Conservation (phyloP, 2,888 invertebrate species). For the Merodon equestris region DNA sequence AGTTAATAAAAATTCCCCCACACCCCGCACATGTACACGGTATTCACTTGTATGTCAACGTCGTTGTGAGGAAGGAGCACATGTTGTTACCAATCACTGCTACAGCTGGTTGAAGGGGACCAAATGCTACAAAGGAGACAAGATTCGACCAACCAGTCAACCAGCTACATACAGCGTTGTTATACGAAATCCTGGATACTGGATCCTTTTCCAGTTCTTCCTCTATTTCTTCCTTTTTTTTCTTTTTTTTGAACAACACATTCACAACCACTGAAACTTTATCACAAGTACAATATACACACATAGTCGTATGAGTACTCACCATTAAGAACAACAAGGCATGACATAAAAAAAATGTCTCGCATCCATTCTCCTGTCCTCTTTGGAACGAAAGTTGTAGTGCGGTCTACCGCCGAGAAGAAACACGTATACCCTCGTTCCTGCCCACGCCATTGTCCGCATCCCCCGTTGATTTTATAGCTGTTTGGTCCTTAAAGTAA, state of each 20-base stretch:
- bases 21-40: slow-evolving; percentile 14
- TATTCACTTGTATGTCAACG: slow-evolving; percentile 45
- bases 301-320: too few species aligned
- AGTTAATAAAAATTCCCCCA: slow-evolving; percentile 1
- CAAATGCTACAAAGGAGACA: slow-evolving; percentile 81
- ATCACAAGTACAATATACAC: too few species aligned
- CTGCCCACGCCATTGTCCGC: neutral
- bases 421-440: neutral
- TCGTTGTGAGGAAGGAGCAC: slow-evolving; percentile 40
- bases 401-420: too few species aligned
- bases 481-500: slow-evolving; percentile 35
- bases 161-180: slow-evolving; percentile 82
- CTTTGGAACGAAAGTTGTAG: too few species aligned
- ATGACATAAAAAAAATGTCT: too few species aligned
- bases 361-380: too few species aligned
- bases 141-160: slow-evolving; percentile 85
- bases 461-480: slow-evolving; percentile 5
- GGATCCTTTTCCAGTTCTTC: too few species aligned
- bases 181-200: slow-evolving; percentile 65
- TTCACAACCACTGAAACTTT: slow-evolving; percentile 7
- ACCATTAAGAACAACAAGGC: too few species aligned
- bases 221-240: too few species aligned
- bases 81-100: slow-evolving; percentile 79
- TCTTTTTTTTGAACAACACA: slow-evolving; percentile 16
- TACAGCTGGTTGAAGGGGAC: slow-evolving; percentile 90